Conservation (phyloP, 53 echinoderm and acorn worm species). For the Astropecten irregularis region DNA sequence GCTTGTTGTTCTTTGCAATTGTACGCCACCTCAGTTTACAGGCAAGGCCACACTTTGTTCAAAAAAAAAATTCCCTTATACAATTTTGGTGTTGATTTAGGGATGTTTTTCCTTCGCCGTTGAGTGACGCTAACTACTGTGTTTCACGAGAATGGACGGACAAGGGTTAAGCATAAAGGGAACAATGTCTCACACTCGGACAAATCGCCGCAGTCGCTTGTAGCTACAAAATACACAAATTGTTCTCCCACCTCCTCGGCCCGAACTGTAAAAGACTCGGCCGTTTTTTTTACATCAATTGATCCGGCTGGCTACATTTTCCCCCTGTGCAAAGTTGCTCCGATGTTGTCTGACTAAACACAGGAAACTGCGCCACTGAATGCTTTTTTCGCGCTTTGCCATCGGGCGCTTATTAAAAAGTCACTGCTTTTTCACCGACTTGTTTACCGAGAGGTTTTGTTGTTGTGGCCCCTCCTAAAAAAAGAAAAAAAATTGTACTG, state of each 20-base stretch:
- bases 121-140: not conserved
- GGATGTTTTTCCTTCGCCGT: slow-evolving; percentile 30
- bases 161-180: not conserved
- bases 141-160: too few relatives aligned
- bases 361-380: not conserved
- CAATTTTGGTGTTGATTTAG: slow-evolving; percentile 33
- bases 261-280: too few relatives aligned
- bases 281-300: too few relatives aligned
- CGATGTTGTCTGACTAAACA: slow-evolving; percentile 53
- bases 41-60: not conserved
- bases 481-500: not conserved
- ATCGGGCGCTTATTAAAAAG: slow-evolving; percentile 44
- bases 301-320: too few relatives aligned
- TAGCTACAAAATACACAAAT: not conserved
- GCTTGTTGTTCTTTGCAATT: too few relatives aligned
- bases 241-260: not conserved
- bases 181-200: slow-evolving; percentile 22
- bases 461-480: not conserved
- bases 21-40: not conserved
- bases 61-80: too few relatives aligned
- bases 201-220: slow-evolving; percentile 8
- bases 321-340: too few relatives aligned
- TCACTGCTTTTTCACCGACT: slow-evolving; percentile 15
- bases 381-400: slow-evolving; percentile 10
- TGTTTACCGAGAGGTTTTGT: slow-evolving; percentile 37